phyloP scores from a whole-genome alignment of 2,113 vertebrate genomes.

The Siniperca chuatsi region DNA sequence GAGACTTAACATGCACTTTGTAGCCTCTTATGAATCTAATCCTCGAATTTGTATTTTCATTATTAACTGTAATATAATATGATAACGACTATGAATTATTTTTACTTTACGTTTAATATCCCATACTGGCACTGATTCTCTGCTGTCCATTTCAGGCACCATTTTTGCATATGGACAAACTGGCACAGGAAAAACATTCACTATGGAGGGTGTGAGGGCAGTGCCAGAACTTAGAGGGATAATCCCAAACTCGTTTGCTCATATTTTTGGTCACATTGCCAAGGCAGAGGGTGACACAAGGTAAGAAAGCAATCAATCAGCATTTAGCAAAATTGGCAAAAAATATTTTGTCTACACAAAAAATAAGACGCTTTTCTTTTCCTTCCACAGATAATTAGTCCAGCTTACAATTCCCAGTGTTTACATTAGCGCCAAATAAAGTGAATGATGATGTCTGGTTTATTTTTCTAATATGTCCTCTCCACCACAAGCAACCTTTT shows the following conservation, averaged over 20 bases:
- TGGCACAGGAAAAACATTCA: conserved; percentile 98
- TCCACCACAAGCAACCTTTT: not conserved
- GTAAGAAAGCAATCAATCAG: conserved; percentile 75
- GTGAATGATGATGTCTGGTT: not conserved
- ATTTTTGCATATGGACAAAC: conserved; percentile 99
- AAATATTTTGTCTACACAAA: not conserved
- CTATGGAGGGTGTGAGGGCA: conserved; percentile 98
- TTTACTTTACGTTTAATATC: not conserved
- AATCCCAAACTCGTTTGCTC: conserved; percentile 99
- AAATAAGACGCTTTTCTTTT: not conserved
- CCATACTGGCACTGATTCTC: not conserved
- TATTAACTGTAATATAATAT: not conserved
- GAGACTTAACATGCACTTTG: not conserved
- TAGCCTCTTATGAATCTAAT: not conserved
- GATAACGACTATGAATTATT: not conserved
- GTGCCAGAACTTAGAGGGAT: conserved; percentile 98
- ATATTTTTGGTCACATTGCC: conserved; percentile 98
- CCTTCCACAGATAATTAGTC: not conserved
- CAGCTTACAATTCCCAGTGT: not conserved
- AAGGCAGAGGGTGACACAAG: conserved; percentile 98
- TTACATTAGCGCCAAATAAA: not conserved
- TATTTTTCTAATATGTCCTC: not conserved
- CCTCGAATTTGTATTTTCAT: not conserved
- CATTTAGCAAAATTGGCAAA: not conserved
- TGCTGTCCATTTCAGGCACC: conserved; percentile 87